phyloP scores from a whole-genome alignment of 2,797 vertebrate species.

The Tolypeutes matacus region DNA sequence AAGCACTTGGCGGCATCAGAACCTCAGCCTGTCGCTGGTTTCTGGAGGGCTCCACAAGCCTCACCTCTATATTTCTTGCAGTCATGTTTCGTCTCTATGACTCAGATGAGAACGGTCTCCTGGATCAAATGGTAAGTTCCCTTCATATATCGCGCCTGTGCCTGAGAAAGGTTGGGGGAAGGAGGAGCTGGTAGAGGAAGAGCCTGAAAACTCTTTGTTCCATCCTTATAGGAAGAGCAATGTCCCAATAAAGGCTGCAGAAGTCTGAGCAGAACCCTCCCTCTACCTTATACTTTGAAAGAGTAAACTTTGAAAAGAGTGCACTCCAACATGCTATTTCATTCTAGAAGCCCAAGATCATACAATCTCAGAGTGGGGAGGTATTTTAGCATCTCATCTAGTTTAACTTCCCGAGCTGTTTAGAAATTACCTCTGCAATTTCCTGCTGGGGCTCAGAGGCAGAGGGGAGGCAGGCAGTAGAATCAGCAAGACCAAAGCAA shows the following conservation, averaged over 20 bases:
- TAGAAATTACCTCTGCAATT: slow-evolving; percentile 13
- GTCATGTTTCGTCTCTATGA: slow-evolving; percentile 98
- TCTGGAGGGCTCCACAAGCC: neutral
- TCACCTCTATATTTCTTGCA: slow-evolving; percentile 85
- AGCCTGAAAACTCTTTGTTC: neutral
- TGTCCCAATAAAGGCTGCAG: neutral
- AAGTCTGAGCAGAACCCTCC: neutral
- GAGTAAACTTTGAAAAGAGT: neutral
- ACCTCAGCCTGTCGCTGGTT: neutral
- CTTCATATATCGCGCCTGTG: neutral
- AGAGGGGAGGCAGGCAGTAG: neutral
- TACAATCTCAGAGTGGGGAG: neutral
- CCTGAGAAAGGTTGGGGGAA: neutral
- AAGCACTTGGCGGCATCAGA: neutral
- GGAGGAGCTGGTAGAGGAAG: neutral
- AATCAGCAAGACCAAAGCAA: neutral
- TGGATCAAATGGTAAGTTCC: slow-evolving; percentile 96
- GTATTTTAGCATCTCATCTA: neutral
- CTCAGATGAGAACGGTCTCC: slow-evolving; percentile 94
- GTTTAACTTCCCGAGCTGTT: neutral
- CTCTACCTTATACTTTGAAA: neutral
- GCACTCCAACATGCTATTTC: neutral
- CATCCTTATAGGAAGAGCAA: neutral
- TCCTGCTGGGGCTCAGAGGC: neutral
- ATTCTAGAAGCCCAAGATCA: neutral